Conservation (phyloP, 2,888 invertebrate genomes). For the Lumbricus terrestris region DNA sequence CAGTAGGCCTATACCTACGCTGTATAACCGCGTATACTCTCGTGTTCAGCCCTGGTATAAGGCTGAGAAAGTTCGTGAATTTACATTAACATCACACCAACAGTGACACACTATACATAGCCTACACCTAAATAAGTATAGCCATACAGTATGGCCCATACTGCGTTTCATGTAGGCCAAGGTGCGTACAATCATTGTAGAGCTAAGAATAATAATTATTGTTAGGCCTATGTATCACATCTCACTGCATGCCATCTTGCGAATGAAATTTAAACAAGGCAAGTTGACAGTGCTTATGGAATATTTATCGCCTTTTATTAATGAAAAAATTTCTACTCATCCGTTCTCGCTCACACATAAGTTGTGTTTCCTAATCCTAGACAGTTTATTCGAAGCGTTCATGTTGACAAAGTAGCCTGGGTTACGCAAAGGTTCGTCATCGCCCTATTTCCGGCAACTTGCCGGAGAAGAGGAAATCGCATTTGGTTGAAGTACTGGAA, state of each 20-base stretch:
- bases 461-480: not conserved
- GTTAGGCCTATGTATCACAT: no score
- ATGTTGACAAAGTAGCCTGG: not conserved
- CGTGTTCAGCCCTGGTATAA: no score
- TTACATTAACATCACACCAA: no score
- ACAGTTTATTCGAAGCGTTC: not conserved
- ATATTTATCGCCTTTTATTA: not conserved
- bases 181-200: no score
- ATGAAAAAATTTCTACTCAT: not conserved
- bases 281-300: not conserved
- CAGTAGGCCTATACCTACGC: no score
- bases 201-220: no score
- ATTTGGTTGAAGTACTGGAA: not conserved
- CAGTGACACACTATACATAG: no score
- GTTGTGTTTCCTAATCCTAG: not conserved
- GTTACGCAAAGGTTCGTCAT: not conserved
- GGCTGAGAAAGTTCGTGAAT: no score
- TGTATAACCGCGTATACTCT: no score
- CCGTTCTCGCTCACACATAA: not conserved
- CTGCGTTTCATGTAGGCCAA: no score
- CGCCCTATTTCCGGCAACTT: not conserved
- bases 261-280: not conserved
- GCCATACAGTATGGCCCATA: no score
- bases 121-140: no score
- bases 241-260: not conserved